Evolutionary conservation across 2,113 vertebrate species (phyloP).

Genomic region (Nycticryphes semicollaris): DNA sequence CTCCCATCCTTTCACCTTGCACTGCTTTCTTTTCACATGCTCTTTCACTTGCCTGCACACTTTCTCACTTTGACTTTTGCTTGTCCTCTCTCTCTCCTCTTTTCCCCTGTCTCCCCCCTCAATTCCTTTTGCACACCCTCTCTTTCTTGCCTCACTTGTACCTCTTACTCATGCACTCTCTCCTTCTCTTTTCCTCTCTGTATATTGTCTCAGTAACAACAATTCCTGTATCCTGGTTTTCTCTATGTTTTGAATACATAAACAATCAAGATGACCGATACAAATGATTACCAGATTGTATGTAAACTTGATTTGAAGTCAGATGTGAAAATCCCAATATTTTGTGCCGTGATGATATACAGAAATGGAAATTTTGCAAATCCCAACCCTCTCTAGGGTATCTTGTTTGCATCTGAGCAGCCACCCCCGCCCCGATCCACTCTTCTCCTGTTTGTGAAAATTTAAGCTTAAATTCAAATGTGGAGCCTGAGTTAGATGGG

Average conservation of each 20-base stretch:
- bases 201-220: neutral
- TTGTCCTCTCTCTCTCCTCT: neutral
- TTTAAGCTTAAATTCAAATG: neutral
- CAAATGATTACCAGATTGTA: neutral
- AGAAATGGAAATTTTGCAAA: neutral
- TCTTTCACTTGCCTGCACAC: neutral
- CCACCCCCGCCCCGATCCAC: neutral
- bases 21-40: rapidly evolving
- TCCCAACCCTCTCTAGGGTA: neutral
- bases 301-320: neutral
- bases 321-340: neutral
- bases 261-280: neutral
- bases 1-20: neutral
- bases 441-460: neutral
- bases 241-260: neutral
- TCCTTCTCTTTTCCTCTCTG: neutral
- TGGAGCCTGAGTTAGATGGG: neutral
- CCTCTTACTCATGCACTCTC: neutral
- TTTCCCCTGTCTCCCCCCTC: neutral
- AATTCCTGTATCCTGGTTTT: neutral
- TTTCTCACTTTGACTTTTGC: neutral
- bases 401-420: neutral
- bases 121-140: rapidly evolving
- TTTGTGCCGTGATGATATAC: neutral
- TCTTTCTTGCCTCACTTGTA: neutral